Conservation (phyloP, 2,888 invertebrate species). For the Dasypolia templi region DNA sequence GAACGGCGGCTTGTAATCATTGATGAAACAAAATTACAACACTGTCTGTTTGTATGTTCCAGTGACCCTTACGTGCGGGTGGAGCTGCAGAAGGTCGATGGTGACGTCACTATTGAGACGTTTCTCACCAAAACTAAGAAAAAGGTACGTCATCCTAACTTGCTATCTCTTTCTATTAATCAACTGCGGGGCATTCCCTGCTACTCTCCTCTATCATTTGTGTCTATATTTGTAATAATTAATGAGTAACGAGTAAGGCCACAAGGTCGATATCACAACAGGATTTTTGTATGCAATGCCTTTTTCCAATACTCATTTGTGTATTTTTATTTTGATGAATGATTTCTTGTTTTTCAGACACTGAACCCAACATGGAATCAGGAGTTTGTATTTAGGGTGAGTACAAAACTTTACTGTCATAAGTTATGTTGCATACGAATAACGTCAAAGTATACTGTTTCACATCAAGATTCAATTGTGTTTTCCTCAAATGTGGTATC, state of each 20-base stretch:
- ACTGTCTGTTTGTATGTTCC: constrained; percentile 68
- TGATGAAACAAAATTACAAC: neutral
- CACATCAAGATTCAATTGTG: too few species aligned
- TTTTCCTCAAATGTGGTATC: neutral
- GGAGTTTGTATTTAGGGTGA: constrained; percentile 98
- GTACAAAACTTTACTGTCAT: constrained; percentile 64
- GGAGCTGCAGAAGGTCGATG: constrained; percentile 95
- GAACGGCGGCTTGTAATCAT: neutral
- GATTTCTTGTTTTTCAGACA: constrained; percentile 91
- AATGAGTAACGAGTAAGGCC: neutral
- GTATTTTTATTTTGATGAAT: neutral
- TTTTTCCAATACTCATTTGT: neutral
- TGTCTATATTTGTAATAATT: neutral
- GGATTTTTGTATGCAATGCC: neutral
- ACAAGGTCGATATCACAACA: too few species aligned
- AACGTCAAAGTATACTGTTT: neutral
- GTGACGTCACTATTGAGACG: constrained; percentile 97
- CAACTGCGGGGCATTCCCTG: neutral
- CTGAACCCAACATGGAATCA: constrained; percentile 99
- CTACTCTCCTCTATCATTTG: neutral
- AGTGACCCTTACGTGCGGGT: constrained; percentile 99
- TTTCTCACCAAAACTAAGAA: constrained; percentile 99
- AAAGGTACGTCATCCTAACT: constrained; percentile 91
- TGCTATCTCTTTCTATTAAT: neutral
- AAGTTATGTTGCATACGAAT: neutral